Evolutionary conservation across 2,888 invertebrate genomes (phyloP).

Genomic region (Agrotis ipsilon): DNA sequence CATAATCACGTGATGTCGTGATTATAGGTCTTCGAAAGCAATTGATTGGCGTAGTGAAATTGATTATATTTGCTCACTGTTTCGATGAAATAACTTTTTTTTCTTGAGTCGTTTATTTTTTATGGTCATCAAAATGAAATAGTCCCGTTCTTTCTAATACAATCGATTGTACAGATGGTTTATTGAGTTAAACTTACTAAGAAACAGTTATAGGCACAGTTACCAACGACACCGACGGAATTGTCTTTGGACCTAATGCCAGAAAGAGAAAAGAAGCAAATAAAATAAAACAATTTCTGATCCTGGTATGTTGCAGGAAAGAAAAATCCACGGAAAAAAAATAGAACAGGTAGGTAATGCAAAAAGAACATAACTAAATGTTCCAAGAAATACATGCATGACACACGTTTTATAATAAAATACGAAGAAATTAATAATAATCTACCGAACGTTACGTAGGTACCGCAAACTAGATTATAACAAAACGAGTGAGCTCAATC

Average conservation of each 20-base stretch:
- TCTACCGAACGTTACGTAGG: slow-evolving; percentile 36
- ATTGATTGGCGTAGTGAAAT: slow-evolving; percentile 51
- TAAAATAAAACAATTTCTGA: not conserved
- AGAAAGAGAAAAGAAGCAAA: slow-evolving; percentile 1
- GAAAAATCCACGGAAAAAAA: not conserved
- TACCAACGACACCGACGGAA: not conserved
- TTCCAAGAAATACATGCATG: not conserved
- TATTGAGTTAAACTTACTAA: slow-evolving; percentile 4
- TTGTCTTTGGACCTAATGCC: not conserved
- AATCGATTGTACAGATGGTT: slow-evolving; percentile 11
- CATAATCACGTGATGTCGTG: slow-evolving; percentile 44
- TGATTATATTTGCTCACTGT: slow-evolving; percentile 52
- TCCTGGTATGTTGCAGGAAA: not conserved
- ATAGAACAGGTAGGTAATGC: not conserved
- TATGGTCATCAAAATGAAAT: not conserved
- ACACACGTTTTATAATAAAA: slow-evolving; percentile 18
- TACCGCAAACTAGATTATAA: slow-evolving; percentile 65
- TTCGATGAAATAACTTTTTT: slow-evolving; percentile 6
- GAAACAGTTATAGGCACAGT: not conserved
- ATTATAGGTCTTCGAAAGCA: slow-evolving; percentile 47
- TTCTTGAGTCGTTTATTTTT: slow-evolving; percentile 4
- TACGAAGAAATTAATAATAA: slow-evolving; percentile 46
- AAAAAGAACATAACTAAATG: not conserved
- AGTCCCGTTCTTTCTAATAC: not conserved
- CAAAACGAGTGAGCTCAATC: slow-evolving; percentile 73